Percentiles rank a stretch among this genome's conserved stretches.
Conservation (phyloP, 2,888 invertebrate genomes). For the Augiades crinisus region DNA sequence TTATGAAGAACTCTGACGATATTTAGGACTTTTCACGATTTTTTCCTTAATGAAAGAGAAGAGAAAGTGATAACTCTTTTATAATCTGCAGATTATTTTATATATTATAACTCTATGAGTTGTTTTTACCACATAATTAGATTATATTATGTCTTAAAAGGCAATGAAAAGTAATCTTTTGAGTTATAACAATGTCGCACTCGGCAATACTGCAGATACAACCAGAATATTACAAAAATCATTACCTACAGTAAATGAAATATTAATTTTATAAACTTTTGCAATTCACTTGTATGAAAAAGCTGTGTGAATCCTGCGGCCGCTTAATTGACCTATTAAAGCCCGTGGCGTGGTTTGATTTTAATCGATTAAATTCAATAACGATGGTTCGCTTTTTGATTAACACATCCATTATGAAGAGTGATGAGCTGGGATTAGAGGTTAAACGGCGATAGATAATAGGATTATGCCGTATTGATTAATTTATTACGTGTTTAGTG, state of each 20-base stretch:
- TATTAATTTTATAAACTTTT: not conserved
- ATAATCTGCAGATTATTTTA: too few species aligned
- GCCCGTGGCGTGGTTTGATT: slow-evolving; percentile 32
- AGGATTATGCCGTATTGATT: slow-evolving; percentile 2
- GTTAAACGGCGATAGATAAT: slow-evolving; percentile 16
- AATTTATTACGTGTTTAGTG: not conserved
- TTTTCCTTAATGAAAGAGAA: too few species aligned
- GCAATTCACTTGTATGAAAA: not conserved
- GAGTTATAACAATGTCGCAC: too few species aligned
- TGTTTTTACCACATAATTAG: too few species aligned
- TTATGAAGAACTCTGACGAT: too few species aligned
- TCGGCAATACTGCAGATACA: too few species aligned
- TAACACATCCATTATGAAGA: slow-evolving; percentile 17
- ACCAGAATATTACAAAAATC: too few species aligned
- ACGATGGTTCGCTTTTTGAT: slow-evolving; percentile 7
- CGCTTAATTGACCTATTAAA: slow-evolving; percentile 35
- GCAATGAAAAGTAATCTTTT: too few species aligned
- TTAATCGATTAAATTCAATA: slow-evolving; percentile 34
- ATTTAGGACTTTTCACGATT: too few species aligned
- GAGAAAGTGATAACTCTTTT: too few species aligned
- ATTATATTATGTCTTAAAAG: too few species aligned
- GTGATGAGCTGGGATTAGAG: slow-evolving; percentile 20
- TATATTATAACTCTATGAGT: too few species aligned
- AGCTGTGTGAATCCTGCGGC: slow-evolving; percentile 10
- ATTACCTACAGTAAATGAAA: not conserved